These are phyloP conservation scores for Epizoanthus fatuus DNA, from an alignment of 92 coral and sea anemone species.

Conservation along the genomic window DNA sequence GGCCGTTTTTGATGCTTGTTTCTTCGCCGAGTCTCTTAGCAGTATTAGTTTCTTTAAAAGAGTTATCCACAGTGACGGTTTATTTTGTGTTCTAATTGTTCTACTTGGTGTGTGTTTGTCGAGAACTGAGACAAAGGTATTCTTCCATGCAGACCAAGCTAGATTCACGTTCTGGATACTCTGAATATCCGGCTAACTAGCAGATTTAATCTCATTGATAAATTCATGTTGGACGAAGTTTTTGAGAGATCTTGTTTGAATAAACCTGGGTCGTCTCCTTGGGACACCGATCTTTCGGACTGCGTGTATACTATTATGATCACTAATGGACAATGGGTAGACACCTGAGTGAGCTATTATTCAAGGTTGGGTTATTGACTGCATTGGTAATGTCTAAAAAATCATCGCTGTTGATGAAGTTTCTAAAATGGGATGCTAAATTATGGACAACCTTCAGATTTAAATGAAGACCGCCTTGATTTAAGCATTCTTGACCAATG, in stretches of 20 bases:
- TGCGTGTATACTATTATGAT: constrained; percentile 30
- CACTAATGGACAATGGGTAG: constrained; percentile 20
- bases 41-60: not conserved
- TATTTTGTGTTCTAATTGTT: not conserved
- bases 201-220: too few species aligned
- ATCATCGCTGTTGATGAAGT: too few species aligned
- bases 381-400: too few species aligned
- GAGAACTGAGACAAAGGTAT: not conserved
- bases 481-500: too few species aligned
- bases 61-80: not conserved
- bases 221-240: not conserved
- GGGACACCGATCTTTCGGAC: not conserved
- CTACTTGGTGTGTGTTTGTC: not conserved
- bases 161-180: not conserved
- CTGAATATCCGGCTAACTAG: too few species aligned
- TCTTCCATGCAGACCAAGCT: not conserved
- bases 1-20: not conserved
- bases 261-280: not conserved
- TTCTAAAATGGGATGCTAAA: too few species aligned
- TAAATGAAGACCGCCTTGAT: too few species aligned
- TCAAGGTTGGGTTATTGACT: too few species aligned
- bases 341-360: constrained; percentile 8
- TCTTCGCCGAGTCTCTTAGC: not conserved
- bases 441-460: too few species aligned
- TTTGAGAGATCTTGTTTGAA: not conserved